Evolutionary conservation across 1,140 invertebrate species (phyloP), one percentile per base, ranked within the genome.

Genomic region (Papilio aristodemus): DNA sequence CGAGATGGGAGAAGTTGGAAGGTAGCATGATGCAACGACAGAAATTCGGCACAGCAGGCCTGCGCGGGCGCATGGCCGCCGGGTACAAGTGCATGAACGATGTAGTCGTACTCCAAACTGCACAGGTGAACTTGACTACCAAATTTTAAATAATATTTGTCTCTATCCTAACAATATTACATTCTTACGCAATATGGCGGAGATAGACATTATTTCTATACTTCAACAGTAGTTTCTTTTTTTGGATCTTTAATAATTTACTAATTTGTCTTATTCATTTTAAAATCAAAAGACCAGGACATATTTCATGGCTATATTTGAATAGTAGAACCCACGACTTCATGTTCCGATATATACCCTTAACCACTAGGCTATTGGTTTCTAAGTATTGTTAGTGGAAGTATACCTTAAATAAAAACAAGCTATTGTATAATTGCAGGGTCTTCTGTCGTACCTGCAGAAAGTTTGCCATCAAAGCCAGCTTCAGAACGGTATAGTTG

Each of bases 1-100:
- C 68, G 54, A 69, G 71, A 81, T 91, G 89, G 89, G 80, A 84
- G 46, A 87, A 87, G 50, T 43, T 91, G 3, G 81, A 72, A 37
- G 80, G 80, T 57, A 94, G 96, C 27, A 89, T 95, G 59, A 87
- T 93, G 43, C 92, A 95, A 0, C 87, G 93, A 11, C 93, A 98
- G 69, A 93, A 95, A 77, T 98, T 98, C 90, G 97, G 97, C 22
- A 98, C 98, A 5, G 97, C 98, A 1, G 97, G 98, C 1, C 91
- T 99, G 7, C 93, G 99, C 70, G 97, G 97, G 0, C 92, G 92
- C 71, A 99, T 99, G 98, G 96, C 95, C 14, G 95, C 97, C 41
- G 99, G 99, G 0, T 99, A 96, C 83, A 94, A 94, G 76, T 95
- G 95, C 67, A 98, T 99, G 96, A 99, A 99, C 92, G 98, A 99